Evolutionary conservation across 2,888 invertebrate genomes (phyloP).

Genomic region (Saturnia japonica): DNA sequence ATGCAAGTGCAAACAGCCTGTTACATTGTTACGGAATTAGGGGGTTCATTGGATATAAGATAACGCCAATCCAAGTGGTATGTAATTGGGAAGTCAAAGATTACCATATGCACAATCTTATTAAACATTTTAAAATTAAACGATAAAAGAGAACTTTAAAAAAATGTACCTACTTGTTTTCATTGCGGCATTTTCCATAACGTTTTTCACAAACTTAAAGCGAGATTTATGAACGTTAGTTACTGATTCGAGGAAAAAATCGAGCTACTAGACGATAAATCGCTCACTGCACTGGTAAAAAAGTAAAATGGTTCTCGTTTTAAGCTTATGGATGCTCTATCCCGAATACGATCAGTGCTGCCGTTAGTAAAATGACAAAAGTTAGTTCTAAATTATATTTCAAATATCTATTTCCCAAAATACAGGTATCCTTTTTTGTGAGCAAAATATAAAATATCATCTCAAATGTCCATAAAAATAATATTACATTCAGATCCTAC

Average conservation of each 20-base stretch:
- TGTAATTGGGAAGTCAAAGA: no score
- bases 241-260: conserved; percentile 50
- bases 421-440: not conserved
- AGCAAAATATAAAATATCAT: not conserved
- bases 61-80: no score
- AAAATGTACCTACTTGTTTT: conserved; percentile 14
- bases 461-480: not conserved
- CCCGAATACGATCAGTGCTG: conserved; percentile 35
- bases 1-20: no score
- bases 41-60: no score
- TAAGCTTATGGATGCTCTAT: conserved; percentile 54
- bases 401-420: not conserved
- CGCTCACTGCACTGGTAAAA: conserved; percentile 56
- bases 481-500: not conserved
- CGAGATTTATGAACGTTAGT: conserved; percentile 49
- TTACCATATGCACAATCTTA: no score
- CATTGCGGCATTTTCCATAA: conserved; percentile 28
- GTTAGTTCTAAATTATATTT: not conserved
- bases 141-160: conserved; percentile 21
- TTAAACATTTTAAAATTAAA: not conserved
- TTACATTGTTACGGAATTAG: no score
- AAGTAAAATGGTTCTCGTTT: conserved; percentile 46
- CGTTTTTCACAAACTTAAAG: conserved; percentile 34
- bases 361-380: not conserved
- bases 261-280: conserved; percentile 58